These are phyloP conservation scores for Gasteruption jaculator DNA, from an alignment of 2,888 invertebrate genomes.

Conservation along the genomic window DNA sequence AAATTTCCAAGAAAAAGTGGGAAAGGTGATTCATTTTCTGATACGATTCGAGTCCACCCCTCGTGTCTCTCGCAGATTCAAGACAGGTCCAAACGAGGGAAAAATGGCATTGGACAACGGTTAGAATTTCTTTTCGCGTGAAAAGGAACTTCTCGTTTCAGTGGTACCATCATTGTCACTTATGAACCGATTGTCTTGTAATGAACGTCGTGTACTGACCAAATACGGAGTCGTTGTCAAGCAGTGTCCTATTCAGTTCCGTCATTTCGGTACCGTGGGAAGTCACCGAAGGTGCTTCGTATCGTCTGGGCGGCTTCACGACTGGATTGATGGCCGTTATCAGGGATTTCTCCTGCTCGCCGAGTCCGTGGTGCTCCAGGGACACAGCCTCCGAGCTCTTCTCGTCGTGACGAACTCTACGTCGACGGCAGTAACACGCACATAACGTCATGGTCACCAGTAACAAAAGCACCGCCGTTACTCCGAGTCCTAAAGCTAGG, in stretches of 20 bases:
- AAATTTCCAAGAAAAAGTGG: too few relatives aligned
- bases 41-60: too few relatives aligned
- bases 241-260: slow-evolving; percentile 74
- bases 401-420: slow-evolving; percentile 56
- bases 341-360: slow-evolving; percentile 81
- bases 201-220: slow-evolving; percentile 58
- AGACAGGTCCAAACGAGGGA: too few relatives aligned
- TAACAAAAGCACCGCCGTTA: slow-evolving; percentile 55
- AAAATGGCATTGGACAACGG: too few relatives aligned
- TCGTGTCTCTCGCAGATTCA: too few relatives aligned
- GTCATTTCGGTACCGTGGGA: slow-evolving; percentile 77
- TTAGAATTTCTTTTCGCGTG: too few relatives aligned
- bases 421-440: slow-evolving; percentile 58
- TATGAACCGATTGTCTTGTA: slow-evolving; percentile 36
- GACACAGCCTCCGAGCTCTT: slow-evolving; percentile 59
- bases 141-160: too few relatives aligned
- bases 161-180: too few relatives aligned
- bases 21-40: too few relatives aligned
- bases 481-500: slow-evolving; percentile 52
- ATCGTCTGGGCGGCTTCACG: slow-evolving; percentile 75
- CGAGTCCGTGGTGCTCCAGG: slow-evolving; percentile 71
- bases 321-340: slow-evolving; percentile 82
- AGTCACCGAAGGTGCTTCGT: slow-evolving; percentile 68
- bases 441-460: slow-evolving; percentile 55
- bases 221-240: slow-evolving; percentile 76